phyloP scores from a whole-genome alignment of 2,888 invertebrate species.

The Drosophila borborema region DNA sequence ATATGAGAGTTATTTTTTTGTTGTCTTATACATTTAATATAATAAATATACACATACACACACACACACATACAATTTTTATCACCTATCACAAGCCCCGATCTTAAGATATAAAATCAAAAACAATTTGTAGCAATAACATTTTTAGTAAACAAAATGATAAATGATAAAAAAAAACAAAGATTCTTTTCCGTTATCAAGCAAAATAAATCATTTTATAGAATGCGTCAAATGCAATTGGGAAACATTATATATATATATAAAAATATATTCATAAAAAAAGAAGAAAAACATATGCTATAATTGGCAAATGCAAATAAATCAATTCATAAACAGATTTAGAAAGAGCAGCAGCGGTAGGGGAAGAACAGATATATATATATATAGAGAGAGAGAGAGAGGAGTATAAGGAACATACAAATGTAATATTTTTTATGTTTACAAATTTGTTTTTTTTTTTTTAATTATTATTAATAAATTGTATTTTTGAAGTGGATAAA shows the following conservation, averaged over 20 bases:
- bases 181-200: conserved; percentile 39
- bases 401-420: conserved; percentile 60
- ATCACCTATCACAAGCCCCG: conserved; percentile 36
- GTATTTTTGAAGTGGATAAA: conserved; percentile 71
- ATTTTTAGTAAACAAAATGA: conserved; percentile 55
- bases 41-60: conserved; percentile 26
- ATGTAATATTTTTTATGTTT: conserved; percentile 79
- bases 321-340: conserved; percentile 11
- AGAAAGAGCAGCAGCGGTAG: background rate
- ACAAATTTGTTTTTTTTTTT: conserved; percentile 70
- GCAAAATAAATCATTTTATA: conserved; percentile 9
- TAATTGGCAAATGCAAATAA: conserved; percentile 5
- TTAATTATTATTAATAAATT: conserved; percentile 73
- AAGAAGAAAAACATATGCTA: conserved; percentile 12
- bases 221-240: background rate
- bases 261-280: conserved; percentile 20
- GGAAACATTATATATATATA: background rate
- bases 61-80: conserved; percentile 31
- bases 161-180: conserved; percentile 22
- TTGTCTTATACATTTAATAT: conserved; percentile 44
- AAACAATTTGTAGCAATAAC: conserved; percentile 35
- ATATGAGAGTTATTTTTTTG: conserved; percentile 57
- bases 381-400: conserved; percentile 4
- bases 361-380: background rate
- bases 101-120: conserved; percentile 52